Evolutionary conservation across 2,113 vertebrate genomes (phyloP).

Genomic region (Muntiacus muntjak): DNA sequence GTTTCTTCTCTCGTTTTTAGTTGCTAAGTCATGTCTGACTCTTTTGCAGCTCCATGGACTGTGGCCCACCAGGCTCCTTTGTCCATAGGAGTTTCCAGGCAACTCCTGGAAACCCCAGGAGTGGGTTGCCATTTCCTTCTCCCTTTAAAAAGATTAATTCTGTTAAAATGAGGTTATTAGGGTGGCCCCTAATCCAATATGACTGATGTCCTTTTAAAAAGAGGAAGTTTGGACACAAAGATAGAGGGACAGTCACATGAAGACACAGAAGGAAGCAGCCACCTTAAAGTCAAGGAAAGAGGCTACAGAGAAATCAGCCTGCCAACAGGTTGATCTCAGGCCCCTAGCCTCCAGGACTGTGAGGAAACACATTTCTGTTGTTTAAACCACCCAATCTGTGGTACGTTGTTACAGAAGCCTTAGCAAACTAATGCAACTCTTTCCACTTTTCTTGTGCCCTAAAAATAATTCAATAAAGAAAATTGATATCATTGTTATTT

Average conservation of each 20-base stretch:
- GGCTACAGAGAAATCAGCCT: background rate
- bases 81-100: background rate
- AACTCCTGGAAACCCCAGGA: background rate
- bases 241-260: background rate
- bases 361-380: background rate
- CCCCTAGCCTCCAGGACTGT: background rate
- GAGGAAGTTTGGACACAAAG: background rate
- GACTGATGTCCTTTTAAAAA: background rate
- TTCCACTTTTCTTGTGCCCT: background rate
- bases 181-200: background rate
- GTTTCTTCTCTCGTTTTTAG: background rate
- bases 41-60: background rate
- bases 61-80: background rate
- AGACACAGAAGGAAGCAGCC: background rate
- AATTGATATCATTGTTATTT: background rate
- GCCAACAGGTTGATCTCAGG: rapidly evolving
- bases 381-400: background rate
- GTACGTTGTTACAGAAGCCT: background rate
- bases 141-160: background rate
- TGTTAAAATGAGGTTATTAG: background rate
- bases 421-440: background rate
- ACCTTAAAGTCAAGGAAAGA: background rate
- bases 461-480: background rate
- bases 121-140: background rate
- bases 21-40: background rate